Percentiles rank a stretch among this genome's conserved stretches.
phyloP scores from a whole-genome alignment of 2,888 invertebrate species.

The Diarsia dahlii region DNA sequence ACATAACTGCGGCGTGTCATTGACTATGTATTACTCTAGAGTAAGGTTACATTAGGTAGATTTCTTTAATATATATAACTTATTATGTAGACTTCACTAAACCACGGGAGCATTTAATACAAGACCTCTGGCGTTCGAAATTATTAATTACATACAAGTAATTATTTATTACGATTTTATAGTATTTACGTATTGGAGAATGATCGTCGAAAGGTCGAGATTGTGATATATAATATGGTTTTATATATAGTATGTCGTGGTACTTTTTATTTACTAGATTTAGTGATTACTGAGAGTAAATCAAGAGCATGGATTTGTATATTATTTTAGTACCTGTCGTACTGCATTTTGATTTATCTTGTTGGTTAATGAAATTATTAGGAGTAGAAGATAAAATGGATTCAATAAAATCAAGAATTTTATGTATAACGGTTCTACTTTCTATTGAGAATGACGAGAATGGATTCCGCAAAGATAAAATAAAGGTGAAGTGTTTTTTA shows the following conservation, averaged over 20 bases:
- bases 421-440: slow-evolving; percentile 30
- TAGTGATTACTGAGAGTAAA: slow-evolving; percentile 62
- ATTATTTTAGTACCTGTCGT: slow-evolving; percentile 63
- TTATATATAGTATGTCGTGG: slow-evolving; percentile 61
- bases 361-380: slow-evolving; percentile 59
- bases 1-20: slow-evolving; percentile 61
- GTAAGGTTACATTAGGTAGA: slow-evolving; percentile 75
- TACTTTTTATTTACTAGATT: slow-evolving; percentile 64
- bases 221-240: slow-evolving; percentile 74
- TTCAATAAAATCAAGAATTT: slow-evolving; percentile 38
- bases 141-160: slow-evolving; percentile 55
- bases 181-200: slow-evolving; percentile 71
- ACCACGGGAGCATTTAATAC: slow-evolving; percentile 80
- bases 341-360: slow-evolving; percentile 64
- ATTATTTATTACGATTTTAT: slow-evolving; percentile 62
- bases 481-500: slow-evolving; percentile 31
- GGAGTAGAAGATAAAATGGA: slow-evolving; percentile 29
- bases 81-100: slow-evolving; percentile 70
- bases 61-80: slow-evolving; percentile 76
- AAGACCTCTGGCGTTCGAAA: slow-evolving; percentile 71
- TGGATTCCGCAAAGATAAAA: slow-evolving; percentile 35
- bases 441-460: slow-evolving; percentile 19
- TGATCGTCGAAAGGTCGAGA: slow-evolving; percentile 67
- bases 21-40: slow-evolving; percentile 72
- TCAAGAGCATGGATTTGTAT: slow-evolving; percentile 63